Evolutionary conservation across 1,140 invertebrate species (phyloP).

Genomic region (Lepidurus packardi): DNA sequence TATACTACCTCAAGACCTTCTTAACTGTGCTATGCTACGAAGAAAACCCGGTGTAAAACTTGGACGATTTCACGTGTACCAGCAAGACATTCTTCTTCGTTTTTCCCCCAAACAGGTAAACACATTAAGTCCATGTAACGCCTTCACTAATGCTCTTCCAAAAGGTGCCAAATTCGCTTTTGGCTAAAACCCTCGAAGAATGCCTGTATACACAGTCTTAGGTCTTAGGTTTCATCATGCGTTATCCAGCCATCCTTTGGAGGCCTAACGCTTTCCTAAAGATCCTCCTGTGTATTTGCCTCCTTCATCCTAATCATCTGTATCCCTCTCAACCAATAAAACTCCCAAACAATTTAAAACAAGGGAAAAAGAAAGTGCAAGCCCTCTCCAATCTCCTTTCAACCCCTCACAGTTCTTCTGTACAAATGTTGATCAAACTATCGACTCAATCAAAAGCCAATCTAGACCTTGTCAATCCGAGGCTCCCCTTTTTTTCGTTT

Average conservation of each 20-base stretch:
- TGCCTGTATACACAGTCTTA: neutral
- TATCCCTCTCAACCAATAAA: neutral
- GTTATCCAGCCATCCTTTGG: too few relatives aligned
- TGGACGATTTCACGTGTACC: neutral
- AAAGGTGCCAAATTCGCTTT: conserved; percentile 7
- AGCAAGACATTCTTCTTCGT: neutral
- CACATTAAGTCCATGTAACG: conserved; percentile 6
- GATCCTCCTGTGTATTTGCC: neutral
- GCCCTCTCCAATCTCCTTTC: neutral
- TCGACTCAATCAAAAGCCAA: conserved; percentile 19
- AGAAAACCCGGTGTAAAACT: neutral
- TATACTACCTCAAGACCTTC: neutral
- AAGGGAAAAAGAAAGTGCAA: neutral
- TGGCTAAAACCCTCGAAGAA: neutral
- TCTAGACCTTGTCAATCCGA: conserved; percentile 9
- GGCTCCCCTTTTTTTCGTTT: neutral
- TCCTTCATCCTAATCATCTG: neutral
- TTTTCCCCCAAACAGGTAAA: neutral
- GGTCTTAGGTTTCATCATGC: too few relatives aligned
- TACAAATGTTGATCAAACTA: conserved; percentile 12
- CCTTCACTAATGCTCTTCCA: neutral
- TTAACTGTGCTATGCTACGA: neutral
- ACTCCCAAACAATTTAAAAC: neutral
- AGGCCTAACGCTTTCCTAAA: too few relatives aligned
- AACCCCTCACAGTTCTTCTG: neutral